Percentiles rank a stretch among this genome's conserved stretches.
Conservation (phyloP, 2,113 vertebrate genomes). For the Anguilla rostrata region DNA sequence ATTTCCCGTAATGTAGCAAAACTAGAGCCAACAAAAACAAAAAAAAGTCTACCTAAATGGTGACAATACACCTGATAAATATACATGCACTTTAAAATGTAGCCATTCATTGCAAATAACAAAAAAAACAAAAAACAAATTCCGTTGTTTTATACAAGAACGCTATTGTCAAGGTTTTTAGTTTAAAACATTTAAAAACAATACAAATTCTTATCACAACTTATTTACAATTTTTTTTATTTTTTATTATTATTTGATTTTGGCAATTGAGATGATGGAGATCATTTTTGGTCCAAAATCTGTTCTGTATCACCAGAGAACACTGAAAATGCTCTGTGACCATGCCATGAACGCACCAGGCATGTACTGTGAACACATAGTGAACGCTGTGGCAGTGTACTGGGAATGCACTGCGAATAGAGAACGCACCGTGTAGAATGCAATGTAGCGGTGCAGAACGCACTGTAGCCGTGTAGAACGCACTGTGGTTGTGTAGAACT, state of each 20-base stretch:
- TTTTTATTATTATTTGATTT: slow-evolving; percentile 8
- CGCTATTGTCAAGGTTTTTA: not conserved
- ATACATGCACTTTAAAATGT: not conserved
- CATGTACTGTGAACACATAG: too few species aligned
- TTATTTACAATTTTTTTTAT: slow-evolving; percentile 15
- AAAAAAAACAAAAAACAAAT: not conserved
- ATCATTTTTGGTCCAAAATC: slow-evolving; percentile 46
- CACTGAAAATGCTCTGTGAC: not conserved
- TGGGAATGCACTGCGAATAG: not conserved
- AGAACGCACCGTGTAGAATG: not conserved
- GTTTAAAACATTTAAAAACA: not conserved
- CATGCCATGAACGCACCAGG: not conserved
- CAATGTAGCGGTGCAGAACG: too few species aligned
- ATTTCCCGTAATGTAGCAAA: not conserved
- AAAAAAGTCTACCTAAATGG: not conserved
- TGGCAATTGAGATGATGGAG: slow-evolving; percentile 19
- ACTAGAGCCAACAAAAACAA: not conserved
- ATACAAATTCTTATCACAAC: not conserved
- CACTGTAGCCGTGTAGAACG: not conserved
- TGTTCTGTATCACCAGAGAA: not conserved
- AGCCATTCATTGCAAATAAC: not conserved
- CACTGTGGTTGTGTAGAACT: not conserved
- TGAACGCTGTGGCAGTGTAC: too few species aligned
- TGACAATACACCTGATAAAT: not conserved
- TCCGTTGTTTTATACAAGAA: not conserved